These are phyloP conservation scores for Chrysopa pallens DNA, from an alignment of 1,140 invertebrate species.

Conservation along the genomic window DNA sequence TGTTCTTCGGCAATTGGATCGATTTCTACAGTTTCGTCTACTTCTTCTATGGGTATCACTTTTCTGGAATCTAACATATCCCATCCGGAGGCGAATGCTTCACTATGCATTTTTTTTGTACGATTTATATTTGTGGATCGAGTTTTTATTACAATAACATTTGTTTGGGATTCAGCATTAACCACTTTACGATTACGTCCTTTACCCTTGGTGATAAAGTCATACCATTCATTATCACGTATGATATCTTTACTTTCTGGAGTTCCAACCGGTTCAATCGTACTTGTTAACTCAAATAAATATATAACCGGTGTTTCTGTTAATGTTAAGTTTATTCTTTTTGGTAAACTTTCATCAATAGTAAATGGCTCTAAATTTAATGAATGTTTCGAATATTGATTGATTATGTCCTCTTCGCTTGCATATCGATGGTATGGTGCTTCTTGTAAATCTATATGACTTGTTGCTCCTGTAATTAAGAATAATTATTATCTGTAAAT, in stretches of 20 bases:
- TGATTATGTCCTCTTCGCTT: too few relatives aligned
- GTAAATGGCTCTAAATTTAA: background rate
- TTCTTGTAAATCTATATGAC: too few relatives aligned
- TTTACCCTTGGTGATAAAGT: slow-evolving; percentile 37
- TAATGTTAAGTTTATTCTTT: slow-evolving; percentile 36
- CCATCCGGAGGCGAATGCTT: slow-evolving; percentile 48
- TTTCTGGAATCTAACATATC: slow-evolving; percentile 50
- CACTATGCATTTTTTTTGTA: slow-evolving; percentile 30
- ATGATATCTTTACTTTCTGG: slow-evolving; percentile 24
- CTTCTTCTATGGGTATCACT: slow-evolving; percentile 18
- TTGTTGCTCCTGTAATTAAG: too few relatives aligned
- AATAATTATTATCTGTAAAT: too few relatives aligned
- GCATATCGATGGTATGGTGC: too few relatives aligned
- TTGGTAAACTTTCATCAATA: slow-evolving; percentile 12
- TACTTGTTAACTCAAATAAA: slow-evolving; percentile 41
- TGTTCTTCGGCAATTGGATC: slow-evolving; percentile 11
- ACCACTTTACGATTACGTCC: slow-evolving; percentile 40
- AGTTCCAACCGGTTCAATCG: slow-evolving; percentile 35
- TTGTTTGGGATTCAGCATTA: slow-evolving; percentile 45
- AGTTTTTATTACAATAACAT: slow-evolving; percentile 33
- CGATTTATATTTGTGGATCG: slow-evolving; percentile 34
- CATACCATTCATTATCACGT: slow-evolving; percentile 41
- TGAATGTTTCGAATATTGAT: too few relatives aligned
- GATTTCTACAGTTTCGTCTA: slow-evolving; percentile 16
- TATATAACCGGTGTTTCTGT: slow-evolving; percentile 44